Evolutionary conservation across 2,113 vertebrate species (phyloP).

Genomic region (Sardina pilchardus): DNA sequence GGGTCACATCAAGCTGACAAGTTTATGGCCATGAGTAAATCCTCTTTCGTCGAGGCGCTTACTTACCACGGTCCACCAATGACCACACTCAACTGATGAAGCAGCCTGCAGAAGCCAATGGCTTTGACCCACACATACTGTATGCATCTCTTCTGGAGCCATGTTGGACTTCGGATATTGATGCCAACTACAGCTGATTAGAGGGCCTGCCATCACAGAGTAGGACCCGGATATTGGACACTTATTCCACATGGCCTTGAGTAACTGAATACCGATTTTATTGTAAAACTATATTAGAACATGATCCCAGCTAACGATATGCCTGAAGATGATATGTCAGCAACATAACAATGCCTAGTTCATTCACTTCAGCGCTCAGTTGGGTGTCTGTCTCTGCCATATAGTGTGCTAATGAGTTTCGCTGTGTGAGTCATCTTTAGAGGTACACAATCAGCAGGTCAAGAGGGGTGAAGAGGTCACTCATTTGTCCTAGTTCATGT

Average conservation of each 20-base stretch:
- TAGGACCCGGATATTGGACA: neutral
- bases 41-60: constrained; percentile 18
- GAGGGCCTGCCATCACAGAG: neutral
- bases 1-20: constrained; percentile 28
- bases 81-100: neutral
- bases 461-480: neutral
- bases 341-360: neutral
- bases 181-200: neutral
- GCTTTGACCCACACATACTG: neutral
- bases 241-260: neutral
- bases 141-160: neutral
- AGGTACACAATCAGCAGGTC: neutral
- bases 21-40: constrained; percentile 47
- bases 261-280: neutral
- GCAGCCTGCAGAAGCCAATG: neutral
- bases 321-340: neutral
- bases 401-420: neutral
- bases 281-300: neutral
- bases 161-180: neutral
- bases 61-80: constrained; percentile 22
- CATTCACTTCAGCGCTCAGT: neutral
- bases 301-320: neutral
- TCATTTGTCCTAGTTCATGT: neutral
- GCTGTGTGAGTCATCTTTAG: neutral
- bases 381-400: neutral